Evolutionary conservation across 92 coral and sea anemone genomes (phyloP).

Genomic region (Phenganax stokvisi): DNA sequence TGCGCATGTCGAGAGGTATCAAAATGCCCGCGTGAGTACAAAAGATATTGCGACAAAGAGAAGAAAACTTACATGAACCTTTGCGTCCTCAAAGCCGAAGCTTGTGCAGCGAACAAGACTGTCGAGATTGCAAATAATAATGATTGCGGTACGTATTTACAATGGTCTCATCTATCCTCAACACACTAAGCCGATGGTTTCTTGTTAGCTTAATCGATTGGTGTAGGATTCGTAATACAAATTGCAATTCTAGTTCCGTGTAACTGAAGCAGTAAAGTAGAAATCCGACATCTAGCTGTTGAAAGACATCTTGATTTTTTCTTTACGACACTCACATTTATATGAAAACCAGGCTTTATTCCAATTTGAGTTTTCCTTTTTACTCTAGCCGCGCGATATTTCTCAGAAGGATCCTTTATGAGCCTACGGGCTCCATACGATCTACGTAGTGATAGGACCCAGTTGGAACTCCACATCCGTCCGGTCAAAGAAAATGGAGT

Average conservation of each 20-base stretch:
- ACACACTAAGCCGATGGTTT: no score
- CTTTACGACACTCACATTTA: no score
- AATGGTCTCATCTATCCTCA: no score
- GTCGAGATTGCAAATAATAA: neutral
- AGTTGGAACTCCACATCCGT: conserved; percentile 24
- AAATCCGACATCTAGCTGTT: no score
- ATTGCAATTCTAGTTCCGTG: no score
- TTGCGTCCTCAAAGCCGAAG: conserved; percentile 32
- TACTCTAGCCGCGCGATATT: neutral
- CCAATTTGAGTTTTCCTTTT: neutral
- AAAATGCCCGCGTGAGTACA: conserved; percentile 31
- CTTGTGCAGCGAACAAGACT: conserved; percentile 29
- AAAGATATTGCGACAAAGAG: conserved; percentile 13
- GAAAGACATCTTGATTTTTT: no score
- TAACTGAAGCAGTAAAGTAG: no score
- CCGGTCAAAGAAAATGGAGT: conserved; percentile 28
- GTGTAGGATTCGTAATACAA: no score
- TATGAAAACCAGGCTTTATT: no score
- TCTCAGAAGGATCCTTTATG: conserved; percentile 24
- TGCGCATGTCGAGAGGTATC: conserved; percentile 30
- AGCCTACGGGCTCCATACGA: conserved; percentile 14
- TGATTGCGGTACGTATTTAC: conserved; percentile 21
- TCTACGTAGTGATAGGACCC: conserved; percentile 12
- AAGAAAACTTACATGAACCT: conserved; percentile 26
- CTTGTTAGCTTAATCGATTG: no score